A percentile compares a stretch with the other conserved stretches of the same genome.
phyloP scores from a whole-genome alignment of 2,888 invertebrate genomes.

The Miltochrista miniata region DNA sequence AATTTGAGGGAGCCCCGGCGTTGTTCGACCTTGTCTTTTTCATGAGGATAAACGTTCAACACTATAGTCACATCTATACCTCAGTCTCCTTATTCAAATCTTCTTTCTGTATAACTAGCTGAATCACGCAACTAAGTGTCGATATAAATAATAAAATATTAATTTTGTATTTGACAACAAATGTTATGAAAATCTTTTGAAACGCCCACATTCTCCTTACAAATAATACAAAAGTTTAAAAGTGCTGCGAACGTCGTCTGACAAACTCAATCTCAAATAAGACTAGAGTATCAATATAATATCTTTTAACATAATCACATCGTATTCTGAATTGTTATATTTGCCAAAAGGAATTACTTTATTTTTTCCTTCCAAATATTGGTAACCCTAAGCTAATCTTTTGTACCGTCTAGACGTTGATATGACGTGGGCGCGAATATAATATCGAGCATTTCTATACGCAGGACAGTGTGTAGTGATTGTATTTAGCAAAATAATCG shows the following conservation, averaged over 20 bases:
- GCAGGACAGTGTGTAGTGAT: constrained; percentile 25
- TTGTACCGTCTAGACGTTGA: constrained; percentile 7
- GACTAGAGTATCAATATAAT: too few species aligned
- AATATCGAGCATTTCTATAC: constrained; percentile 20
- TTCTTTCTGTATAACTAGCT: too few species aligned
- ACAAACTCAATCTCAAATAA: too few species aligned
- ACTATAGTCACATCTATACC: too few species aligned
- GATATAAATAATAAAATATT: too few species aligned
- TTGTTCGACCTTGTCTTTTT: constrained; percentile 10
- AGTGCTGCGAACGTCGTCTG: constrained; percentile 5
- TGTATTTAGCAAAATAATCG: constrained; percentile 28
- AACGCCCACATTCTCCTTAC: background rate
- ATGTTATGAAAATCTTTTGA: too few species aligned
- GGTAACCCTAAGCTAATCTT: constrained; percentile 4
- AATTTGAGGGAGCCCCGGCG: constrained; percentile 28
- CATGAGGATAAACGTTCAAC: too few species aligned
- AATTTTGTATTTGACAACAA: too few species aligned
- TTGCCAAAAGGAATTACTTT: constrained; percentile 8
- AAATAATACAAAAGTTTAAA: constrained; percentile 12
- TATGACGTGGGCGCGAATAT: background rate
- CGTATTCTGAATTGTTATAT: too few species aligned
- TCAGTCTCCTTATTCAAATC: too few species aligned
- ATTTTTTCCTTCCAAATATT: constrained; percentile 23
- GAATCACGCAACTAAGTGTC: too few species aligned
- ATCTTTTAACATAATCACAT: too few species aligned